These are phyloP conservation scores for Cariama cristata DNA, from an alignment of 2,113 vertebrate species.

Conservation along the genomic window DNA sequence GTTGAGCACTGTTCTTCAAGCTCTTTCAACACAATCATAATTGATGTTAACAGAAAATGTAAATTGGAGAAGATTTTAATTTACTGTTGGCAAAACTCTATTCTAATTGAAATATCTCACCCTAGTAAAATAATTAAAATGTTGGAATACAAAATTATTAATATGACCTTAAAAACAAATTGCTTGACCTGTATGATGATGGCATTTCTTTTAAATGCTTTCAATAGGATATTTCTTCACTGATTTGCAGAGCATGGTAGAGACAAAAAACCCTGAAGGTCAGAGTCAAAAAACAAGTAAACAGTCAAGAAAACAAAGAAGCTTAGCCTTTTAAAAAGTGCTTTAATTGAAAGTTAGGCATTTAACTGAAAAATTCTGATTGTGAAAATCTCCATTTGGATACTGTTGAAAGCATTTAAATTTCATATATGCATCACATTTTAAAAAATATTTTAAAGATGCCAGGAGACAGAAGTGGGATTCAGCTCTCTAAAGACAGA, in stretches of 20 bases:
- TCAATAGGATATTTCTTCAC: neutral
- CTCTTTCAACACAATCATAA: constrained; percentile 15
- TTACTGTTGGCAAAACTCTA: neutral
- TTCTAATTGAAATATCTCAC: constrained; percentile 40
- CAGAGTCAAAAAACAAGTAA: neutral
- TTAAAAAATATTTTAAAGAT: neutral
- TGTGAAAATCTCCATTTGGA: neutral
- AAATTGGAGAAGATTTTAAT: constrained; percentile 24
- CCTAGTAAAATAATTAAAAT: constrained; percentile 36
- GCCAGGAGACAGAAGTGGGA: neutral
- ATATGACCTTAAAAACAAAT: constrained; percentile 53
- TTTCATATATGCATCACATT: neutral
- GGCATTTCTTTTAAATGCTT: neutral
- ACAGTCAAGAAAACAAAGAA: neutral
- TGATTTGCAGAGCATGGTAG: neutral
- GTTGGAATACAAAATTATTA: neutral
- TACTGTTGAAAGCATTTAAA: neutral
- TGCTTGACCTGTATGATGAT: neutral
- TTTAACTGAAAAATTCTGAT: neutral
- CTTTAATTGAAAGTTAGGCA: neutral
- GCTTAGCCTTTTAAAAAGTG: neutral
- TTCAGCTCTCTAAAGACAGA: neutral
- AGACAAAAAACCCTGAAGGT: neutral
- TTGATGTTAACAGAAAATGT: constrained; percentile 23
- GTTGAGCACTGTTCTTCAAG: neutral